Evolutionary conservation across 2,797 vertebrate genomes (phyloP).

Genomic region (Linurgus olivaceus): DNA sequence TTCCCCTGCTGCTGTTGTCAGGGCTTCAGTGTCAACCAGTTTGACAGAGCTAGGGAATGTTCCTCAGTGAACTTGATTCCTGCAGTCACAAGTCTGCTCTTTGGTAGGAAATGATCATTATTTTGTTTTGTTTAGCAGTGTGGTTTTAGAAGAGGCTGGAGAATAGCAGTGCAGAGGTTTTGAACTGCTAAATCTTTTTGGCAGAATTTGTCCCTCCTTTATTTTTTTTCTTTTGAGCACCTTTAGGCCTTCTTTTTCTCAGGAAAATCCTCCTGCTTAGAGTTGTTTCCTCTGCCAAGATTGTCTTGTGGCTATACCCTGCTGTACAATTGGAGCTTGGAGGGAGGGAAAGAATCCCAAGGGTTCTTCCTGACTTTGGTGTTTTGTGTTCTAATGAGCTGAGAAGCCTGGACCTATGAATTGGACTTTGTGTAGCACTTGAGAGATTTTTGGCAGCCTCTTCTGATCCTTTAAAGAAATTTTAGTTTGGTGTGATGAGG

Average conservation of each 20-base stretch:
- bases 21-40: not conserved
- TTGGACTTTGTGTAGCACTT: not conserved
- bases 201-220: not conserved
- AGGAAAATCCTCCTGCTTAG: not conserved
- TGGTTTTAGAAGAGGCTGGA: not conserved
- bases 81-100: not conserved
- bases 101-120: not conserved
- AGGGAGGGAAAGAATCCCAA: not conserved
- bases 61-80: not conserved
- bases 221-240: not conserved
- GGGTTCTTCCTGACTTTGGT: not conserved
- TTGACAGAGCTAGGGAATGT: not conserved
- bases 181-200: not conserved
- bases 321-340: not conserved
- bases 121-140: not conserved
- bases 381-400: not conserved
- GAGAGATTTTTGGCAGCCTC: not conserved
- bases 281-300: not conserved
- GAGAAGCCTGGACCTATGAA: not conserved
- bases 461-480: not conserved
- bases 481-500: not conserved
- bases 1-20: not conserved
- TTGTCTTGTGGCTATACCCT: fast-evolving
- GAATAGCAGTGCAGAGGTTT: not conserved
- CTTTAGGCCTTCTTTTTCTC: not conserved